Base-by-base conservation (phyloP, 1,140 invertebrate species). In the Varroa destructor region DNA sequence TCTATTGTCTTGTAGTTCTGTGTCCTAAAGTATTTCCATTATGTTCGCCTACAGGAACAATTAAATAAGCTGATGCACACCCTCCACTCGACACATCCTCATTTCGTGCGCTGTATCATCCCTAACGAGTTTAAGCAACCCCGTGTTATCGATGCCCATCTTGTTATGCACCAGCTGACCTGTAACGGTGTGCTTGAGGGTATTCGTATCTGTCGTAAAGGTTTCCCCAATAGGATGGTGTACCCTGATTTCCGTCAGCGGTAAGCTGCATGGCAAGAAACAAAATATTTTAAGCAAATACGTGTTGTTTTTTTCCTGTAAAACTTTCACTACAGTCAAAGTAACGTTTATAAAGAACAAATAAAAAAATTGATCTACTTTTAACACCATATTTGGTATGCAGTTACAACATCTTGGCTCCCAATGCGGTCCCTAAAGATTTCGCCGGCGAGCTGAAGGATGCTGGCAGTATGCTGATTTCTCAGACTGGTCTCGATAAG, bases 101-200 rank as follows among this genome's bases (percentile, higher is more conserved):
- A 86, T 77, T 86, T 86, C 77, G 85, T 87, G 73, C 83, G 85
- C 76, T 87, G 85, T 78, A 86, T 87, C 78, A 86, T 86, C 76
- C 85, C 85, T 74, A 86, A 86, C 77, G 85, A 87, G 77, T 79
- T 82, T 75, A 86, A 86, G 77, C 64, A 74, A 54, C 71, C 75
- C 76, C 81, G 95, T 85, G 85, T 98, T 73, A 97, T 99, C 81
- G 97, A 99, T 82, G 94, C 97, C 74, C 91, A 93, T 80, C 86
- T 99, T 83, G 97, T 99, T 61, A 94, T 97, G 90, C 91, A 99
- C 84, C 97, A 99, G 86, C 86, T 99, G 78, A 97, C 96, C 76
- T 99, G 97, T 90, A 99, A 99, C 87, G 97, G 97, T 94, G 97
- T 99, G 84, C 89, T 99, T 86, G 97, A 99, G 89, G 97, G 97